Evolutionary conservation across 2,888 invertebrate species (phyloP), one percentile per base, ranked within the genome.

Genomic region (Vesta saturnalis): DNA sequence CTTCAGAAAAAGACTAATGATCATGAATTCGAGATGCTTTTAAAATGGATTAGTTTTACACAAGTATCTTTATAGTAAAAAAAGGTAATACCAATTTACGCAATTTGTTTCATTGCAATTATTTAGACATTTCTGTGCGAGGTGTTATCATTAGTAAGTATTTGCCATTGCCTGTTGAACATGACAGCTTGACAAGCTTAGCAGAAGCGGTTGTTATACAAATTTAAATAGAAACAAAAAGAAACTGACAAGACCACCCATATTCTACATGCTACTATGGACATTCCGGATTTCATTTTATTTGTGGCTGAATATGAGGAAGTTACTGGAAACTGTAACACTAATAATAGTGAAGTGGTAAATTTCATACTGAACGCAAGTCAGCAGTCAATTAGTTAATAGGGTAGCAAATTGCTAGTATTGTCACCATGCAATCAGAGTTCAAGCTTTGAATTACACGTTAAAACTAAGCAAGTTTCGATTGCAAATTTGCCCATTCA

Each of bases 361-460:
- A 63, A 63, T 49, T 68, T 56, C 49, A 56, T 71, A 71, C 69
- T 49, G 39, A 67, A 67, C 74, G 75, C 69, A 75, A 78, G 78
- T 77, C 79, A 78, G 79, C 79, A 79, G 78, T 78, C 79, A 80
- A 79, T 80, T 79, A 79, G 80, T 77, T 80, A 80, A 80, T 80
- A 78, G 79, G 69, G 59, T 75, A 72, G 78, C 73, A 79, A 80
- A 80, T 80, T 80, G 74, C 77, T 76, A 70, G 75, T 77, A 79
- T 78, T 79, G 79, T 79, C 79, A 74, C 69, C 68, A 68, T 57
- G 77, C 75, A 78, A 77, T 77, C 77, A 72, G 60, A 66, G 65
- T 62, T 60, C 46, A 46, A 59, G 14, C 18, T 46, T 21, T 21
- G 58, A 35, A 69, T 68, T 69, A 61, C 55, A 64, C 23, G 64